Evolutionary conservation across 1,140 invertebrate genomes (phyloP).

Genomic region (Muscidifurax raptorellus): DNA sequence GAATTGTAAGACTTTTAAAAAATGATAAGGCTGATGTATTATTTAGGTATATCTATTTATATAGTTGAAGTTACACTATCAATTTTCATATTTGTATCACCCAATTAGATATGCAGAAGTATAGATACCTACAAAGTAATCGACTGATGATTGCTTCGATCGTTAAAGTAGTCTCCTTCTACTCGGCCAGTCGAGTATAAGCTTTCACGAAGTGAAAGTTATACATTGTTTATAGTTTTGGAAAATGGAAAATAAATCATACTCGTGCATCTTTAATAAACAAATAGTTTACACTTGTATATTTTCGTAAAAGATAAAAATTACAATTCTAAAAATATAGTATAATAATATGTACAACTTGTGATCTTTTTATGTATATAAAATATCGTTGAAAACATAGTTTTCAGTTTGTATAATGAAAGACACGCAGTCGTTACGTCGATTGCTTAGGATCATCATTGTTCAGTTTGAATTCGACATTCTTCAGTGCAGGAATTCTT

Average conservation of each 20-base stretch:
- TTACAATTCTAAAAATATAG: not conserved
- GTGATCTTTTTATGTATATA: not conserved
- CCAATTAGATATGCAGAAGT: too few species aligned
- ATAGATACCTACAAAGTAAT: too few species aligned
- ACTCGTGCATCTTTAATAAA: not conserved
- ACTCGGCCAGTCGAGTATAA: conserved; percentile 61
- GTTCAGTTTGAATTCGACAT: conserved; percentile 14
- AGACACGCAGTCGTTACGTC: not conserved
- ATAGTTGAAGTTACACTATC: too few species aligned
- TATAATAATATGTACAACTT: conserved; percentile 39
- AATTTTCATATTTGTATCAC: too few species aligned
- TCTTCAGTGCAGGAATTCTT: conserved; percentile 53
- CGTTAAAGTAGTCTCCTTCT: conserved; percentile 62
- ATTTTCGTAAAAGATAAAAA: not conserved
- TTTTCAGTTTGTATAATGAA: conserved; percentile 2
- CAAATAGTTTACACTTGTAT: not conserved
- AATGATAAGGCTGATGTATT: too few species aligned
- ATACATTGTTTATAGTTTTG: too few species aligned
- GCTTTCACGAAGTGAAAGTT: conserved; percentile 73
- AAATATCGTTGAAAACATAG: conserved; percentile 36
- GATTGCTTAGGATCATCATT: not conserved
- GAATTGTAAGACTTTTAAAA: too few species aligned
- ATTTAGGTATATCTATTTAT: too few species aligned
- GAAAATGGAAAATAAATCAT: not conserved
- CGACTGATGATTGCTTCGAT: conserved; percentile 55